Evolutionary conservation across 2,797 vertebrate species (phyloP).

Genomic region (Poeciliopsis turneri): DNA sequence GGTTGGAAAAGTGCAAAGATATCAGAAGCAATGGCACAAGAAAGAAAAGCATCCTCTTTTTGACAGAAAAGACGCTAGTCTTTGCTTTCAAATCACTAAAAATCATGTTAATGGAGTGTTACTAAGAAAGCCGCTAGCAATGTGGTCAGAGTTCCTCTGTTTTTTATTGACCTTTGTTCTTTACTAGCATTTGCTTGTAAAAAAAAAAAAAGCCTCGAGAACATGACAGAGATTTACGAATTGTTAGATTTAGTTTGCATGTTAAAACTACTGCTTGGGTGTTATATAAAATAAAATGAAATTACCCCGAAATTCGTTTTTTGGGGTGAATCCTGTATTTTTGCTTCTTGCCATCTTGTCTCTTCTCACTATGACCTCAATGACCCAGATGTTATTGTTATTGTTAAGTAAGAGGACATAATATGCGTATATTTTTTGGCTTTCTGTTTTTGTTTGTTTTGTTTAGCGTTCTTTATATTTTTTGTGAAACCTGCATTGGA

Average conservation of each 20-base stretch:
- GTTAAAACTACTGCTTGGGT: neutral
- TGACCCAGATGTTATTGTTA: neutral
- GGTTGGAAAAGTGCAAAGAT: conserved; percentile 66
- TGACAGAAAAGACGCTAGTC: neutral
- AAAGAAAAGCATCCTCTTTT: conserved; percentile 42
- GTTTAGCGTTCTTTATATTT: neutral
- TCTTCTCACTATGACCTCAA: neutral
- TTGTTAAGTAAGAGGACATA: neutral
- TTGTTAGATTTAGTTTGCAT: neutral
- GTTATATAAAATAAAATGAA: neutral
- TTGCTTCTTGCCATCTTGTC: neutral
- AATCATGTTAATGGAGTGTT: neutral
- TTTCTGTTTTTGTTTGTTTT: neutral
- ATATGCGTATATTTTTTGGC: neutral
- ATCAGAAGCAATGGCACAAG: conserved; percentile 58
- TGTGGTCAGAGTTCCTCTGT: neutral
- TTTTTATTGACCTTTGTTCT: neutral
- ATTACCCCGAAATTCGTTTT: neutral
- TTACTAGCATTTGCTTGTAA: neutral
- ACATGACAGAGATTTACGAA: neutral
- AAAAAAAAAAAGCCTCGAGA: neutral
- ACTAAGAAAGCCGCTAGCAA: neutral
- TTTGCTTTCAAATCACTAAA: neutral
- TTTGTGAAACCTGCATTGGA: neutral
- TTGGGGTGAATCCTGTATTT: neutral